Percentiles rank a stretch among this genome's conserved stretches.
Conservation (phyloP, 2,113 vertebrate species). For the Regulus satrapa region DNA sequence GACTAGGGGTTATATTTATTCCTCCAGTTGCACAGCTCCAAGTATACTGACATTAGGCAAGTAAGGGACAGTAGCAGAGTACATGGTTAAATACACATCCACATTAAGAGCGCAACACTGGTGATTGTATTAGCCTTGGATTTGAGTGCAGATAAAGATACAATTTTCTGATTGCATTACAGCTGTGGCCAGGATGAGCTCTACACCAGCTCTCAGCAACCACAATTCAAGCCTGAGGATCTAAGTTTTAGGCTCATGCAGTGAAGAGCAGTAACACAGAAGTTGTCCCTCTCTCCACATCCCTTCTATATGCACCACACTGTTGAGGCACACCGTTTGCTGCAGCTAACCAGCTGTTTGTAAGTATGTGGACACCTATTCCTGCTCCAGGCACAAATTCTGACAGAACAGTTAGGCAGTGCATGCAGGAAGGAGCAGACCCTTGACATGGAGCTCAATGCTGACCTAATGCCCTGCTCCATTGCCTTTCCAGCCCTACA, state of each 20-base stretch:
- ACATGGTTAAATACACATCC: not conserved
- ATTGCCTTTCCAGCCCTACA: not conserved
- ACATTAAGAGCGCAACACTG: rapidly evolving
- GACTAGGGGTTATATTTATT: not conserved
- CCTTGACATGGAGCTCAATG: rapidly evolving
- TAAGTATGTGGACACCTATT: not conserved
- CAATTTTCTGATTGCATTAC: not conserved
- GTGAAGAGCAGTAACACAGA: rapidly evolving
- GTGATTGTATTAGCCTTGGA: not conserved
- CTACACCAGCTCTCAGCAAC: not conserved
- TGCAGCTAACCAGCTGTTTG: not conserved
- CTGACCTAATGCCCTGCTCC: not conserved
- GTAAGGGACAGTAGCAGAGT: not conserved
- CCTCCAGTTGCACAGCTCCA: not conserved
- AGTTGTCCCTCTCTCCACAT: not conserved
- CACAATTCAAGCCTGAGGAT: not conserved
- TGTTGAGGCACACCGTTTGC: not conserved
- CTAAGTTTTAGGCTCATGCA: not conserved
- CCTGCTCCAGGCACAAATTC: not conserved
- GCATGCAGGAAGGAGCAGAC: not conserved
- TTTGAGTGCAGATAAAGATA: not conserved
- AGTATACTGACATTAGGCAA: not conserved
- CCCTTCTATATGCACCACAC: rapidly evolving
- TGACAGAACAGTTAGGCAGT: rapidly evolving
- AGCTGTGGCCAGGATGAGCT: not conserved